Evolutionary conservation across 2,888 invertebrate genomes (phyloP), one percentile per base, ranked within the genome.

Genomic region (Coleophora flavipennella): DNA sequence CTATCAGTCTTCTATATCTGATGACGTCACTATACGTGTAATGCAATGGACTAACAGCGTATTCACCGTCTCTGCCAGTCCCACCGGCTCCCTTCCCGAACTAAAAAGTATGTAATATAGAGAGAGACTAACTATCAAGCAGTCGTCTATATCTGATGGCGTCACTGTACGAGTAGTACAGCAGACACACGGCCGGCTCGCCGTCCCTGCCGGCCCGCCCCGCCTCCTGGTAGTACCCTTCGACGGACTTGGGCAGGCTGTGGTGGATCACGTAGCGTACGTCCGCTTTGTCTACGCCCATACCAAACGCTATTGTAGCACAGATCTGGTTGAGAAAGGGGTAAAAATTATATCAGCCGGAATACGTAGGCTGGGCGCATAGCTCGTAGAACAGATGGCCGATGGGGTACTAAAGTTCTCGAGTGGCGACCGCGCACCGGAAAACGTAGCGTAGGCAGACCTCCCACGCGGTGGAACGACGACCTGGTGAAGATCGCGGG

Each of bases 261-360:
- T 93, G 94, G 73, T 98, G 98, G 40, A 98, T 88, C 2, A 98
- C 98, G 80, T 91, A 97, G 2, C 97, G 91, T 8, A 98, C 94
- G 85, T 99, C 96, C 1, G 98, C 95, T 65, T 99, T 99, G 79
- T 99, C 99, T 45, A 99, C 97, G 12, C 99, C 99, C 99, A 99
- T 99, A 26, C 96, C 96, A 85, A 99, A 99, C 1, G 99, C 99
- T 57, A 99, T 94, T 0, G 99, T 99, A 1, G 99, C 99, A 60
- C 97, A 97, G 39, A 99, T 94, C 67, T 85, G 49, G 0, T 8
- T 9, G 11, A 25, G 32, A 39, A 9, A 20, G 20, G 20, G n/a
- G n/a, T n/a, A n/a, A n/a, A n/a, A 20, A 20, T 4, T 20, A 20
- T 20, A 20, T 20, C 20, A 20, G 20, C 20, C n/a, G n/a, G n/a